Evolutionary conservation across 1,140 invertebrate species (phyloP).

Genomic region (Ptiloglossa arizonensis): DNA sequence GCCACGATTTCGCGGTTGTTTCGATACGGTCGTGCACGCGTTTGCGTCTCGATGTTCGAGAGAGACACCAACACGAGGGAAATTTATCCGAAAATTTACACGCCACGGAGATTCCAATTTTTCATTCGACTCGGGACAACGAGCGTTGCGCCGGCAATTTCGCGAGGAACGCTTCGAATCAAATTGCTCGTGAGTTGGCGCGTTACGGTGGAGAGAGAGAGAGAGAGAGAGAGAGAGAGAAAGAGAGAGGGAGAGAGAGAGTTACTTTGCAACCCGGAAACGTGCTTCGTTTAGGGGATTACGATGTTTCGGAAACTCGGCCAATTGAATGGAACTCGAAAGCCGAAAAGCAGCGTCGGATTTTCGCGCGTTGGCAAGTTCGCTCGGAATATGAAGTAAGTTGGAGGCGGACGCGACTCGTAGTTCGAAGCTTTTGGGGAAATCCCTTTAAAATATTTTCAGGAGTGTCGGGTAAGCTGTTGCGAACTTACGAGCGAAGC

Average conservation of each 20-base stretch:
- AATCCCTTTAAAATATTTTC: constrained; percentile 50
- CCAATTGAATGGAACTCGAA: too few relatives aligned
- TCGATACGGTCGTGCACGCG: not conserved
- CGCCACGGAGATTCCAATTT: not conserved
- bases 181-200: not conserved
- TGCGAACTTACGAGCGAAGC: not conserved
- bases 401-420: not conserved
- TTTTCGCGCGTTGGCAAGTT: not conserved
- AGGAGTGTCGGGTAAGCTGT: not conserved
- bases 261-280: not conserved
- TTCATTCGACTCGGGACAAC: not conserved
- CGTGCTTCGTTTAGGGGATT: constrained; percentile 16
- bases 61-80: not conserved
- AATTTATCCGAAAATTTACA: not conserved
- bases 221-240: too few relatives aligned
- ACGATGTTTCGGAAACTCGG: not conserved
- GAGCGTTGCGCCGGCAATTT: not conserved
- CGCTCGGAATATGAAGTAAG: not conserved
- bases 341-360: not conserved
- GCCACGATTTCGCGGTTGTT: not conserved
- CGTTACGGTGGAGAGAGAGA: too few relatives aligned
- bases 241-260: too few relatives aligned
- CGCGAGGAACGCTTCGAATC: not conserved
- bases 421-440: not conserved
- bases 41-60: not conserved